These are phyloP conservation scores for Platycnemis pennipes DNA, from an alignment of 2,888 invertebrate species.

Conservation along the genomic window DNA sequence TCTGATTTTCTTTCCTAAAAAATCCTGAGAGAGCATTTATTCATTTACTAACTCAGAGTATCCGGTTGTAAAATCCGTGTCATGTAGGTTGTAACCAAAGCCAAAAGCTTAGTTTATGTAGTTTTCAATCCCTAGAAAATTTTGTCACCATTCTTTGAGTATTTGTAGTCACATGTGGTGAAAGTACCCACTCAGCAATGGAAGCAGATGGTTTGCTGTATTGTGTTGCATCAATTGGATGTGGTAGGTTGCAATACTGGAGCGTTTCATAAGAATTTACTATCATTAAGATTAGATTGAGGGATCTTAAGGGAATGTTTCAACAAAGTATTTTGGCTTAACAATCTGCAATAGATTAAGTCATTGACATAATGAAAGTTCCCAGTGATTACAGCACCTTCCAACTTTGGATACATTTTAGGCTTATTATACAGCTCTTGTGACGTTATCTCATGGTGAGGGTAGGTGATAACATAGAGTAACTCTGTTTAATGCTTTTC, in stretches of 20 bases:
- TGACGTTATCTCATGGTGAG: not conserved
- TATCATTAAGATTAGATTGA: not conserved
- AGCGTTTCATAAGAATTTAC: not conserved
- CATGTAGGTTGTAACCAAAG: constrained; percentile 36
- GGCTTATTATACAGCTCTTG: not conserved
- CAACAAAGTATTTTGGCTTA: too few relatives aligned
- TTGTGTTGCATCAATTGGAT: not conserved
- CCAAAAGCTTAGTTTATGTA: not conserved
- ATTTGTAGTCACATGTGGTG: not conserved
- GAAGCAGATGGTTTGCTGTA: not conserved
- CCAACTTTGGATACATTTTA: not conserved
- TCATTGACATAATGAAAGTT: too few relatives aligned
- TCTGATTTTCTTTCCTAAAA: not conserved
- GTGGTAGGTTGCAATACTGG: not conserved
- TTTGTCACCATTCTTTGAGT: not conserved
- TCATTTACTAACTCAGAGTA: not conserved
- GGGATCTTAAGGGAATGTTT: not conserved
- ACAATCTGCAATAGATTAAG: too few relatives aligned
- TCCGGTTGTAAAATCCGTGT: not conserved
- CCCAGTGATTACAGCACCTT: too few relatives aligned
- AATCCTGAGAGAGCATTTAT: not conserved
- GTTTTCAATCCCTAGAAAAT: not conserved
- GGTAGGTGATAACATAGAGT: not conserved
- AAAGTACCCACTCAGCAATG: not conserved
- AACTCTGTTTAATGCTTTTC: not conserved